Percentiles rank a stretch among this genome's conserved stretches.
Conservation (phyloP, 2,113 vertebrate genomes). For the Mixornis gularis region DNA sequence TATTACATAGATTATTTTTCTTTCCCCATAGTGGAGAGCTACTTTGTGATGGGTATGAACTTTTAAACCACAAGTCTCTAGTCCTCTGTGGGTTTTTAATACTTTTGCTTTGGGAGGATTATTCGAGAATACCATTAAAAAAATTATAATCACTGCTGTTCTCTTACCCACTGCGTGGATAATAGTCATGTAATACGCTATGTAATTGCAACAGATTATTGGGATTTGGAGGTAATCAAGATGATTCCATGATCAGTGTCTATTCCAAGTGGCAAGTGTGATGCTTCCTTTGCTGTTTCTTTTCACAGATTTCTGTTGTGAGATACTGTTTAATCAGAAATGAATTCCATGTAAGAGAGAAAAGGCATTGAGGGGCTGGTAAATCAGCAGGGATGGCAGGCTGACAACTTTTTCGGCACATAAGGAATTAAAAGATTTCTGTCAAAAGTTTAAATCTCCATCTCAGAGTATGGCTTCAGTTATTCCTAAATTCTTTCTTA, state of each 20-base stretch:
- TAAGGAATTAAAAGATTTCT: neutral
- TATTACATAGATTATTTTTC: neutral
- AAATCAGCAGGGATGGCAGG: neutral
- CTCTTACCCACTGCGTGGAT: neutral
- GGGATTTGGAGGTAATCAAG: neutral
- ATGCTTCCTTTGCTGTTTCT: neutral
- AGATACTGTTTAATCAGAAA: neutral
- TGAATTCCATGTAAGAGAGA: neutral
- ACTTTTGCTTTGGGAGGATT: neutral
- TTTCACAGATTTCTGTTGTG: neutral
- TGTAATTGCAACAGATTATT: constrained; percentile 4
- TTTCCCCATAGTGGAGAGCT: neutral
- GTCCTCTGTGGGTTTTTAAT: neutral
- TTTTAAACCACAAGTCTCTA: neutral
- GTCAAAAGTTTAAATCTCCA: neutral
- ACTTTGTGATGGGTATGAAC: neutral
- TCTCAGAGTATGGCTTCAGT: neutral
- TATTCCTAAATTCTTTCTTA: neutral
- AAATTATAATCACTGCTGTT: neutral
- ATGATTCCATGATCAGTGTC: neutral
- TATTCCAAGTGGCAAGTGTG: neutral
- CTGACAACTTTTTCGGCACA: neutral
- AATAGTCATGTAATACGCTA: neutral
- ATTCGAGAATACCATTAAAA: neutral
- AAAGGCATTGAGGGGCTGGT: neutral